A percentile compares a stretch with the other conserved stretches of the same genome.
Conservation (phyloP, 2,888 invertebrate genomes). For the Tipula lateralis region DNA sequence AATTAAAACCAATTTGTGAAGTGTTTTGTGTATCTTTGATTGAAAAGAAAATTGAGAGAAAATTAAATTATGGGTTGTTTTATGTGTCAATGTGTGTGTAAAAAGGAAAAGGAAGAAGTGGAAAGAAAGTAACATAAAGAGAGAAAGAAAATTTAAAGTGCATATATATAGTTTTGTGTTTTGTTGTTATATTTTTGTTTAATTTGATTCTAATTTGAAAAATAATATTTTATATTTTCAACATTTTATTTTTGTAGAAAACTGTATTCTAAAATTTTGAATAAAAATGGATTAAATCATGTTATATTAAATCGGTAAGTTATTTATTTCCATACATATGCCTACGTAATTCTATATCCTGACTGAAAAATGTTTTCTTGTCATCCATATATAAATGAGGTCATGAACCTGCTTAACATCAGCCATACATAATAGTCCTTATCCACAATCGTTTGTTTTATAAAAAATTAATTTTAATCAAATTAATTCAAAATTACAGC, state of each 20-base stretch:
- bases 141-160: conserved; percentile 3
- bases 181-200: not conserved
- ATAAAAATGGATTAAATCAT: not conserved
- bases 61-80: not conserved
- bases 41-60: not conserved
- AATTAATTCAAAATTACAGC: not conserved
- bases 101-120: conserved; percentile 24
- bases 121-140: conserved; percentile 11
- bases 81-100: not conserved
- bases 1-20: not conserved
- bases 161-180: not conserved
- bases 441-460: not conserved
- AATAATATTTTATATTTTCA: not conserved
- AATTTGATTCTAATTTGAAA: not conserved
- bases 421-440: not conserved
- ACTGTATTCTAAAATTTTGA: not conserved
- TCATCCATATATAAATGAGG: not conserved
- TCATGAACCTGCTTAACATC: not conserved
- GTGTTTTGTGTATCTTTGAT: not conserved
- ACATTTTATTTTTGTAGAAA: not conserved
- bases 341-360: not conserved
- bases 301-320: not conserved
- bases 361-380: not conserved
- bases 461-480: not conserved
- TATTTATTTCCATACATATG: not conserved